A percentile compares a stretch with the other conserved stretches of the same genome.
Conservation (phyloP, 2,113 vertebrate genomes). For the Lepisosteus oculatus region DNA sequence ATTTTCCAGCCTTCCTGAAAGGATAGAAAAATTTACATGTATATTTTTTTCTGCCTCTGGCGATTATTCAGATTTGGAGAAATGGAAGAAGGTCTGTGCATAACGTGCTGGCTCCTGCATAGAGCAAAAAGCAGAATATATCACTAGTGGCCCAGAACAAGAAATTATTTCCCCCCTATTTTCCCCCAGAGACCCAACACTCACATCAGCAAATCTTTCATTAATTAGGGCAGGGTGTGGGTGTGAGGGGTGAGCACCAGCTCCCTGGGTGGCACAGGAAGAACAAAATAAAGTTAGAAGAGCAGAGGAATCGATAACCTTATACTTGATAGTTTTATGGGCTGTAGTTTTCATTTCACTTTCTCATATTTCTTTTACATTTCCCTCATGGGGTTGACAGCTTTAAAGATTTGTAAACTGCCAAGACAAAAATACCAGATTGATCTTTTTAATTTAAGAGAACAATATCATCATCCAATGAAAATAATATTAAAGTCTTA, state of each 20-base stretch:
- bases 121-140: no score
- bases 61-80: no score
- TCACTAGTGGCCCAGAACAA: no score
- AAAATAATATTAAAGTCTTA: background rate
- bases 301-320: background rate
- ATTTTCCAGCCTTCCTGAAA: no score
- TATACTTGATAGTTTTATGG: background rate
- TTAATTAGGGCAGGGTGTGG: background rate
- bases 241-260: background rate
- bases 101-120: no score
- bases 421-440: background rate
- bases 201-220: background rate
- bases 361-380: background rate
- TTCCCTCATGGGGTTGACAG: background rate
- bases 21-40: no score
- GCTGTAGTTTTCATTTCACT: background rate
- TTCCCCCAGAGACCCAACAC: no score
- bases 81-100: no score
- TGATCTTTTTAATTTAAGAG: background rate
- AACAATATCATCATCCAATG: background rate
- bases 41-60: no score
- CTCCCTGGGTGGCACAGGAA: background rate
- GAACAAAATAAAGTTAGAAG: background rate
- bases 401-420: slow-evolving; percentile 6
- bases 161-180: no score